Evolutionary conservation across 2,113 vertebrate species (phyloP).

Genomic region (Poicephalus meyeri): DNA sequence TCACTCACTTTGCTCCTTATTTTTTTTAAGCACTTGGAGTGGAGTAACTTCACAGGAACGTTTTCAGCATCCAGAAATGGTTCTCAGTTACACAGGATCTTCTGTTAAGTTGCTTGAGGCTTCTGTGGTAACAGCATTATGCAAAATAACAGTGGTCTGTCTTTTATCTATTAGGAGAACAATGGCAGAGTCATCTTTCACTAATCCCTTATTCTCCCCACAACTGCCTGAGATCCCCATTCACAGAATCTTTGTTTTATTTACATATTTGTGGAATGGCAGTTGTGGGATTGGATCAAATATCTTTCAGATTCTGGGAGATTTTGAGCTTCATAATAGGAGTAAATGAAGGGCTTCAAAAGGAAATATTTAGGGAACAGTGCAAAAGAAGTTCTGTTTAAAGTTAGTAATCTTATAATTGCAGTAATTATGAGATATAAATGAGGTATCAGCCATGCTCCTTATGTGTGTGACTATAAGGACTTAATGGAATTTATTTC

Average conservation of each 20-base stretch:
- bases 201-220: background rate
- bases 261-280: constrained; percentile 8
- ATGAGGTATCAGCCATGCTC: background rate
- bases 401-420: background rate
- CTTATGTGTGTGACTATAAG: background rate
- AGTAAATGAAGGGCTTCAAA: background rate
- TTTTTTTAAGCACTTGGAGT: background rate
- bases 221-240: background rate
- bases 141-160: background rate
- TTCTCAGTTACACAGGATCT: background rate
- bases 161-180: constrained; percentile 17
- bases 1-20: background rate
- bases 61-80: background rate
- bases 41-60: background rate
- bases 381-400: background rate
- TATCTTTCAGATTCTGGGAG: background rate
- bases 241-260: background rate
- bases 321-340: background rate
- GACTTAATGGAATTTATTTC: background rate
- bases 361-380: background rate
- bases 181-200: constrained; percentile 5
- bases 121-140: background rate
- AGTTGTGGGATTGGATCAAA: background rate
- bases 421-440: background rate
- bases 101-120: constrained; percentile 2